These are phyloP conservation scores for Sciaenops ocellatus DNA, from an alignment of 2,797 vertebrate species.

Conservation along the genomic window DNA sequence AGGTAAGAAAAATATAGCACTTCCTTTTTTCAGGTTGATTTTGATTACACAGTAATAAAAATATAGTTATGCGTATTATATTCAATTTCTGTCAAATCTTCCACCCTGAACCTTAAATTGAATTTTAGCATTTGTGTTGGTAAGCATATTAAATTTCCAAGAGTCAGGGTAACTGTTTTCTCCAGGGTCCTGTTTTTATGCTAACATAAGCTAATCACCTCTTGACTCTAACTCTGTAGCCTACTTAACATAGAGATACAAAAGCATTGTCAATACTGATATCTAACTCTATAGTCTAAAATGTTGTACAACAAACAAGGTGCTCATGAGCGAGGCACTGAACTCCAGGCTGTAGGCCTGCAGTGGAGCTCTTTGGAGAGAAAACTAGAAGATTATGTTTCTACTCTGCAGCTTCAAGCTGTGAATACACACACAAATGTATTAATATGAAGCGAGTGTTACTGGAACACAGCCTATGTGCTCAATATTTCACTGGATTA, in stretches of 20 bases:
- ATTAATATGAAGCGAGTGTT: slow-evolving; percentile 2
- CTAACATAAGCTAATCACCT: neutral
- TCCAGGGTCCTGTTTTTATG: neutral
- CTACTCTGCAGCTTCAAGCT: neutral
- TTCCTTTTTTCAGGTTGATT: no score
- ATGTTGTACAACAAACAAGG: neutral
- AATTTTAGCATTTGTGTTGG: neutral
- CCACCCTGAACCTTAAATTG: no score
- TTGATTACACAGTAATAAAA: no score
- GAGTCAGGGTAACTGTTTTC: neutral
- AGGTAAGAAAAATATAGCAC: no score
- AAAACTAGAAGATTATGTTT: neutral
- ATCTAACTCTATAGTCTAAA: neutral
- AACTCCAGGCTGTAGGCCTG: neutral
- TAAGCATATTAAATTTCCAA: neutral
- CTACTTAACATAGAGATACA: neutral
- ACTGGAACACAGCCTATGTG: slow-evolving; percentile 3
- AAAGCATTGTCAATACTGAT: neutral
- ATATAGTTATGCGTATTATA: no score
- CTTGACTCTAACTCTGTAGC: neutral
- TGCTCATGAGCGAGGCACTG: neutral
- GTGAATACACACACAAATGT: neutral
- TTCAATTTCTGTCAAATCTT: no score
- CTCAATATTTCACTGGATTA: neutral
- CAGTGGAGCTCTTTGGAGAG: neutral